phyloP scores from a whole-genome alignment of 2,888 invertebrate species.

The Silvanus unidentatus region DNA sequence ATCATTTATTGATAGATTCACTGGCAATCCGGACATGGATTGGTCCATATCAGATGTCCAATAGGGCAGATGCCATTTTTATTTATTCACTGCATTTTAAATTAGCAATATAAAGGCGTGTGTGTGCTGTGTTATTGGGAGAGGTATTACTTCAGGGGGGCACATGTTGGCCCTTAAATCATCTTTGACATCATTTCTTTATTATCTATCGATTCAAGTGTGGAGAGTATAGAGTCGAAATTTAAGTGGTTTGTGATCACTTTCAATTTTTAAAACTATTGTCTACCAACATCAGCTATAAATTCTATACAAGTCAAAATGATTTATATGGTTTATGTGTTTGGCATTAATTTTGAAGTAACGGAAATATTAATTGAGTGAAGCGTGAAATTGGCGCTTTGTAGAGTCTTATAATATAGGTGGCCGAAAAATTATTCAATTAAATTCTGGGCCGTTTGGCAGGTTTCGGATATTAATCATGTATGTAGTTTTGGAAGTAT shows the following conservation, averaged over 20 bases:
- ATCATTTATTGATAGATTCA: conserved; percentile 41
- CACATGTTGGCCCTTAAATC: conserved; percentile 32
- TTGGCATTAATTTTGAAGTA: too few species aligned
- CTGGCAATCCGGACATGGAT: conserved; percentile 34
- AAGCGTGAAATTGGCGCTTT: too few species aligned
- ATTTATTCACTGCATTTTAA: conserved; percentile 30
- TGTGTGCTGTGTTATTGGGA: conserved; percentile 31
- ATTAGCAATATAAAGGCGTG: conserved; percentile 26
- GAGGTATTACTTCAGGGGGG: conserved; percentile 19
- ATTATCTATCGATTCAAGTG: too few species aligned
- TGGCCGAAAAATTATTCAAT: too few species aligned
- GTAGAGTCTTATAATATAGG: too few species aligned
- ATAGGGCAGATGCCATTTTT: conserved; percentile 40
- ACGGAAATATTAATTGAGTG: too few species aligned
- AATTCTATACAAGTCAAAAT: too few species aligned
- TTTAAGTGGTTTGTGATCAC: conserved; percentile 34
- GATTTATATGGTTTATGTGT: too few species aligned
- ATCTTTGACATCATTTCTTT: conserved; percentile 33
- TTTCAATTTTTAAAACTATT: conserved; percentile 1
- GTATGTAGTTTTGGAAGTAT: too few species aligned
- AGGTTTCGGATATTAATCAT: too few species aligned
- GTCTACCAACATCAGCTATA: not conserved
- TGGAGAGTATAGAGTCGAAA: conserved; percentile 1
- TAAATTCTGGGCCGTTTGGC: too few species aligned
- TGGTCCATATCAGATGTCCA: conserved; percentile 36